Evolutionary conservation across 2,888 invertebrate species (phyloP), one percentile per base, ranked within the genome.

Genomic region (Pheosia tremula): DNA sequence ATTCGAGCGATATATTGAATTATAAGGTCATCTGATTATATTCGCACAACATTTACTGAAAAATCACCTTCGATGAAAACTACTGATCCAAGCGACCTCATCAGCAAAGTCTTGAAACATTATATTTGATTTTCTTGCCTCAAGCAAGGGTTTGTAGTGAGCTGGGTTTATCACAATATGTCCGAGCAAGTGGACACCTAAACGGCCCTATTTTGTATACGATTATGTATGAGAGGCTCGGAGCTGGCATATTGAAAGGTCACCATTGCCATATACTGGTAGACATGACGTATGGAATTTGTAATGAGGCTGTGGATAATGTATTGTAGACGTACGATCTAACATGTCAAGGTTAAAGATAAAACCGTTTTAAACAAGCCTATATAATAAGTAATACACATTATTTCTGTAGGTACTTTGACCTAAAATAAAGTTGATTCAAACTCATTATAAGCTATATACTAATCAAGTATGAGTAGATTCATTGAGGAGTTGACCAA

Each of bases 71-170:
- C 39, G 11, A 39, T 54, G 54, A 6, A 37, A 54, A 38, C 54
- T 38, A 38, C 7, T 5, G 37, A 39, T 39, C 54, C n/a, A 5
- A 38, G 11, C 38, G 54, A 54, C 37, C 54, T 54, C 11, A 38
- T 54, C 38, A 54, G 38, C 54, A 38, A 3, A 6, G 11, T 8
- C 24, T 38, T 10, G 54, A 54, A 38, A 54, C n/a, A 54, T 54
- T 54, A 54, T 38, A 38, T 54, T 54, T 54, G 54, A 54, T 54
- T 38, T 54, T 54, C 54, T 38, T 38, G 54, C 54, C 54, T 39
- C 11, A 39, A 11, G 54, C 38, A 38, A 38, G 54, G 54, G 54
- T n/a, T 38, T 11, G 37, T 5, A 36, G 7, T 54, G 54, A 54
- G 11, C n/a, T 38, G n/a, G 6, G 54, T 54, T 54, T 54, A 54